A percentile compares a stretch with the other conserved stretches of the same genome.
phyloP scores from a whole-genome alignment of 2,797 vertebrate genomes.

The Mormyrops attenuatus region DNA sequence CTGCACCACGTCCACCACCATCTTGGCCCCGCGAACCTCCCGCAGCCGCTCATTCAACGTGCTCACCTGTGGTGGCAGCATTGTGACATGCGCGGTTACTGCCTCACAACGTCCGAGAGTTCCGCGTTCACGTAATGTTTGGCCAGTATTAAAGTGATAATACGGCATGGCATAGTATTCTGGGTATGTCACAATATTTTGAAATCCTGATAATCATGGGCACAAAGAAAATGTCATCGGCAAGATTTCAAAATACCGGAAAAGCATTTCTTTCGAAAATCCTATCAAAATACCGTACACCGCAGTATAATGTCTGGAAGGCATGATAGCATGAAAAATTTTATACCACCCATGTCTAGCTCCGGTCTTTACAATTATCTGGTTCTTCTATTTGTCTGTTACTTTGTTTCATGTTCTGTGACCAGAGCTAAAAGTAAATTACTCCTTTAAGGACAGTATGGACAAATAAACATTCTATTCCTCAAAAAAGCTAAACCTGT shows the following conservation, averaged over 20 bases:
- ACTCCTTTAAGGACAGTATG: background rate
- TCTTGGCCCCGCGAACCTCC: conserved; percentile 75
- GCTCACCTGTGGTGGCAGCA: conserved; percentile 62
- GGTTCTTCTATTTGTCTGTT: background rate
- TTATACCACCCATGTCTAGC: background rate
- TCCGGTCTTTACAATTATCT: background rate
- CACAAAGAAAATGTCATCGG: background rate
- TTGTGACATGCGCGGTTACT: background rate
- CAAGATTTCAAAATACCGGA: background rate
- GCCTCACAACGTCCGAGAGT: background rate
- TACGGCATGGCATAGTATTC: background rate
- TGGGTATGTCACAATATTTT: background rate
- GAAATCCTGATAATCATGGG: background rate
- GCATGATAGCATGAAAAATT: background rate
- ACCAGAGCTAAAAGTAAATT: background rate
- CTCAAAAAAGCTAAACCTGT: background rate
- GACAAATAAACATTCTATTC: background rate
- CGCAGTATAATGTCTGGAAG: background rate
- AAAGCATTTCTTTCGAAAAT: background rate
- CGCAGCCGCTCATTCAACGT: conserved; percentile 81
- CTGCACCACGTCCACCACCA: conserved; percentile 86
- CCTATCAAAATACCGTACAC: background rate
- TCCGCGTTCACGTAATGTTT: background rate
- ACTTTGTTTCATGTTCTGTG: background rate
- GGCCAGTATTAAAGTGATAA: background rate